Evolutionary conservation across 1,140 invertebrate genomes (phyloP), one percentile per base, ranked within the genome.

Genomic region (Aethina tumida): DNA sequence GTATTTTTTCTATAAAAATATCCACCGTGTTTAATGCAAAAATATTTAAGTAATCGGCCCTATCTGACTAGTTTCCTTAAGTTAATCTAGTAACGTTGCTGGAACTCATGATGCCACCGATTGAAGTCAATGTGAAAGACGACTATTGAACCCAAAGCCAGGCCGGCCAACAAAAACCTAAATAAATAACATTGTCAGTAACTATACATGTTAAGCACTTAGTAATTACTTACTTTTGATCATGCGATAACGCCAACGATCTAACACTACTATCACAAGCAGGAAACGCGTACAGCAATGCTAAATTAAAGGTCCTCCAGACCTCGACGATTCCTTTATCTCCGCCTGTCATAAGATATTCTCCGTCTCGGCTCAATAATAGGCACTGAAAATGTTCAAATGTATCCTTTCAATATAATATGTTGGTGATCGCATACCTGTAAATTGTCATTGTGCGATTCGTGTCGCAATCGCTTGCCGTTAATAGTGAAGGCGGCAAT

Each of bases 111-210:
- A 67, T 98, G 95, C 95, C 95, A 99, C 58, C 93, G 77, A 67
- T 98, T 99, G 71, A 99, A 99, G 67, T 99, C 95, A 59, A 98
- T 96, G 70, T 98, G 94, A 67, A 98, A 97, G 47, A 99, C 92
- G 25, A 98, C 88, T 37, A 99, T 83, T 12, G 94, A 95, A 21
- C 97, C 97, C 47, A 95, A 95, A 12, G 93, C 87, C 16, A 99
- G 66, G 43, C 96, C 96, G 48, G 93, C 94, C 47, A 99, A 68
- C 30, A 99, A 69, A 69, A 97, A 97, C 63, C 94, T 97, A 61
- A 45, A 71, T 73, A 52, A 49, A 36, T 20, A 22, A 24, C 24
- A 38, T 9, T 21, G 24, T 9, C 10, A 17, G 28, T 2, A 18
- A 5, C 30, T 4, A 8, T 10, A 26, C 3, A 12, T 35, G n/a